These are phyloP conservation scores for Mythimna lalbum DNA, from an alignment of 2,888 invertebrate genomes.

Conservation along the genomic window DNA sequence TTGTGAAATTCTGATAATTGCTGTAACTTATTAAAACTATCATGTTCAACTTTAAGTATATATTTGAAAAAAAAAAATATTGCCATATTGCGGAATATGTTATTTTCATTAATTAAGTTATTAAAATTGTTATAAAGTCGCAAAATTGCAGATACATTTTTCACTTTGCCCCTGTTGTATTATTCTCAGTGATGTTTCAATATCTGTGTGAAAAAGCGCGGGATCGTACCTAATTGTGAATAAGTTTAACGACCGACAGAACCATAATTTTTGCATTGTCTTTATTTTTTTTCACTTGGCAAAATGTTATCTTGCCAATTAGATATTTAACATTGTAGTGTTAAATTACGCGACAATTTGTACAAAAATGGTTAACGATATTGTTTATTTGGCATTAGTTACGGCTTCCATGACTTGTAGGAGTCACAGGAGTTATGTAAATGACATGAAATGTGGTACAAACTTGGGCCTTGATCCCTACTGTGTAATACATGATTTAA, in stretches of 20 bases:
- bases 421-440: constrained; percentile 49
- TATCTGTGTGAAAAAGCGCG: constrained; percentile 39
- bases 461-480: constrained; percentile 39
- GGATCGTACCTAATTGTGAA: constrained; percentile 23
- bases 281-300: constrained; percentile 11
- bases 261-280: constrained; percentile 27
- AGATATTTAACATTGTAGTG: constrained; percentile 24
- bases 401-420: constrained; percentile 17
- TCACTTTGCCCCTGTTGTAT: neutral
- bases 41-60: no score
- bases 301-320: constrained; percentile 22
- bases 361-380: constrained; percentile 5
- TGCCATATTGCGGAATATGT: no score
- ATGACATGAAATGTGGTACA: constrained; percentile 33
- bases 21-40: no score
- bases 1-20: no score
- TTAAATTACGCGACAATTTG: constrained; percentile 19
- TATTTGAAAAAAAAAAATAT: no score
- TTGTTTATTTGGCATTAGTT: constrained; percentile 34
- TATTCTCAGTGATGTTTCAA: constrained; percentile 32
- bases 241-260: constrained; percentile 31
- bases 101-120: no score
- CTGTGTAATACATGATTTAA: constrained; percentile 46
- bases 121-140: no score
- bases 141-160: no score